Evolutionary conservation across 2,797 vertebrate genomes (phyloP).

Genomic region (Microchirus variegatus): DNA sequence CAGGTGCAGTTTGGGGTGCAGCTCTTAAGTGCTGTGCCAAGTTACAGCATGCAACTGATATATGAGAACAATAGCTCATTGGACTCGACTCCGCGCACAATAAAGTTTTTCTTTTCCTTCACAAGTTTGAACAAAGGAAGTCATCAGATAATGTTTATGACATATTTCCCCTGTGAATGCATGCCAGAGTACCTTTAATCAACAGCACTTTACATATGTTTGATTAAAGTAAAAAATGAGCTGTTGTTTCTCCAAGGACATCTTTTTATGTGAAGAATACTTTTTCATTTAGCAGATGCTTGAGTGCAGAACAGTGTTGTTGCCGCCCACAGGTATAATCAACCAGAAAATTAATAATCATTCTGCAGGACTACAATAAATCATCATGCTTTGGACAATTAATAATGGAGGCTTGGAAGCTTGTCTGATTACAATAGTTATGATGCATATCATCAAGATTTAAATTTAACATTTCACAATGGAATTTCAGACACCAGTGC

Average conservation of each 20-base stretch:
- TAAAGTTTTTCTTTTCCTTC: slow-evolving; percentile 68
- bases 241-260: slow-evolving; percentile 90
- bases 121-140: slow-evolving; percentile 80
- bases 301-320: slow-evolving; percentile 85
- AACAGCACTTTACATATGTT: slow-evolving; percentile 90
- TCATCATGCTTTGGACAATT: slow-evolving; percentile 96
- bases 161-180: slow-evolving; percentile 85
- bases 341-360: slow-evolving; percentile 98
- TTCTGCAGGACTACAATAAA: slow-evolving; percentile 92
- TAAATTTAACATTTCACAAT: slow-evolving; percentile 79
- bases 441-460: slow-evolving; percentile 86
- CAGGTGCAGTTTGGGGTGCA: slow-evolving; percentile 51
- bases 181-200: slow-evolving; percentile 82
- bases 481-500: slow-evolving; percentile 61
- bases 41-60: slow-evolving; percentile 30
- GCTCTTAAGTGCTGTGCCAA: slow-evolving; percentile 22
- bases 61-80: slow-evolving; percentile 8
- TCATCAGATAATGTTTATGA: slow-evolving; percentile 87
- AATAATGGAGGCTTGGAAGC: slow-evolving; percentile 89
- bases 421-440: slow-evolving; percentile 90
- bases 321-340: slow-evolving; percentile 94
- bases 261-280: slow-evolving; percentile 84
- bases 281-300: slow-evolving; percentile 84
- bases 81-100: slow-evolving; percentile 10
- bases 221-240: slow-evolving; percentile 94